Base-by-base conservation (phyloP, 2,888 invertebrate species). In the Bedellia somnulentella region DNA sequence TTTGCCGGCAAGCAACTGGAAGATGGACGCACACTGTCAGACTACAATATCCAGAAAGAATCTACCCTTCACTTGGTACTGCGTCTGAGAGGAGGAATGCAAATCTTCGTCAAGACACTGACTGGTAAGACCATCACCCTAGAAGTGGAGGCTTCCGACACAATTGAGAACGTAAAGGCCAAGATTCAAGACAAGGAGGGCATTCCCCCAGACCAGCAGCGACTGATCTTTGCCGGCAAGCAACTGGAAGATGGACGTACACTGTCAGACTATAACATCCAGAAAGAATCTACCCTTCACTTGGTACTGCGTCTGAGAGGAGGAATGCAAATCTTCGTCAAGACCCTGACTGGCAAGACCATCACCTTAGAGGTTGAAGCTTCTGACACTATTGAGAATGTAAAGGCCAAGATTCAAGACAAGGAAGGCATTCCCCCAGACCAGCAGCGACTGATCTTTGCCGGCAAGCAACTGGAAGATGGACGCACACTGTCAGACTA, bases 1-100 rank as follows among this genome's bases (percentile, higher is more conserved):
- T 90, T 90, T 55, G 89, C 89, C 49, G 91, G 91, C 25, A 90
- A 89, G 60, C 91, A 92, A 9, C 11, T 32, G 2, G 32, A 32
- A 18, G 32, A 32, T 18, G 32, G 32, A 3, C 28, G 32, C 14
- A 32, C 32, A 5, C 11, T 32, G 3, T 32, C 32, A 1, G 32
- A 32, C 14, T 32, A 32, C 28, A 32, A 32, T 10, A 32, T 32
- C 8, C 32, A 32, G 13, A 33, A 33, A n/a, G 32, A 33, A n/a
- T 33, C 32, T 6, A 32, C 32, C 3, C 29, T 32, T 15, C 32
- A 32, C 15, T 13, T 32, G 3, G 32, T 32, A 4, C 21, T 32
- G 3, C 24, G 32, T 12, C 26, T 32, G 15, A 29, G 32, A 26
- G 32, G 32, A 22, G 32, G 32, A 14, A 30, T 18, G 16, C 21